phyloP scores from a whole-genome alignment of 2,797 vertebrate genomes.

The Cyclopterus lumpus region DNA sequence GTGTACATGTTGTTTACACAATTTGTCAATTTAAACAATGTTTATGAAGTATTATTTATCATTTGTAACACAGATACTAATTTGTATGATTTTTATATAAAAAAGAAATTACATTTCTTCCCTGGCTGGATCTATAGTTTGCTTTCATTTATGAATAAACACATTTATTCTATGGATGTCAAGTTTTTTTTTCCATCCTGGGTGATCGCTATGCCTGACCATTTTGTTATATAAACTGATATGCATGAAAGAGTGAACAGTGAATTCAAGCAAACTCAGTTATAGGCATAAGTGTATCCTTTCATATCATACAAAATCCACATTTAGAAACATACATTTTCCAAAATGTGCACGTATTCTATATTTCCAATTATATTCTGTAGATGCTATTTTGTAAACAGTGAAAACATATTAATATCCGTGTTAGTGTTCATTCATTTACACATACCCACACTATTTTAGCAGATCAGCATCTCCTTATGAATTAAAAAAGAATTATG shows the following conservation, averaged over 20 bases:
- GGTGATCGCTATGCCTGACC: background rate
- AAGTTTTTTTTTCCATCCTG: slow-evolving; percentile 38
- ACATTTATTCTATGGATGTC: slow-evolving; percentile 61
- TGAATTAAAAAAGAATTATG: background rate
- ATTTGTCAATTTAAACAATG: slow-evolving; percentile 67
- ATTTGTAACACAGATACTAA: slow-evolving; percentile 80
- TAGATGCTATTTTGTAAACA: slow-evolving; percentile 34
- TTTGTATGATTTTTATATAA: slow-evolving; percentile 82
- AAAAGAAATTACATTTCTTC: slow-evolving; percentile 62
- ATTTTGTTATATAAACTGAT: slow-evolving; percentile 28
- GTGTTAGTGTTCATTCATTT: background rate
- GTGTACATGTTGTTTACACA: slow-evolving; percentile 75
- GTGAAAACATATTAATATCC: background rate
- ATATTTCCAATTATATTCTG: slow-evolving; percentile 10
- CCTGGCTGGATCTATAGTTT: slow-evolving; percentile 72
- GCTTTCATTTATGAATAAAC: slow-evolving; percentile 83
- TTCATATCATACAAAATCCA: slow-evolving; percentile 60
- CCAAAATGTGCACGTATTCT: slow-evolving; percentile 21
- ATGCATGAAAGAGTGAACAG: background rate
- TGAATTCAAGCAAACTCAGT: slow-evolving; percentile 27
- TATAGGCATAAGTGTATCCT: slow-evolving; percentile 36
- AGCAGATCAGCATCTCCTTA: background rate
- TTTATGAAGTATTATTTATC: slow-evolving; percentile 76
- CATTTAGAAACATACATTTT: slow-evolving; percentile 36
- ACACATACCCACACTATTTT: slow-evolving; percentile 12